Base-by-base conservation (phyloP, 2,113 vertebrate genomes). In the Cottus gobio region DNA sequence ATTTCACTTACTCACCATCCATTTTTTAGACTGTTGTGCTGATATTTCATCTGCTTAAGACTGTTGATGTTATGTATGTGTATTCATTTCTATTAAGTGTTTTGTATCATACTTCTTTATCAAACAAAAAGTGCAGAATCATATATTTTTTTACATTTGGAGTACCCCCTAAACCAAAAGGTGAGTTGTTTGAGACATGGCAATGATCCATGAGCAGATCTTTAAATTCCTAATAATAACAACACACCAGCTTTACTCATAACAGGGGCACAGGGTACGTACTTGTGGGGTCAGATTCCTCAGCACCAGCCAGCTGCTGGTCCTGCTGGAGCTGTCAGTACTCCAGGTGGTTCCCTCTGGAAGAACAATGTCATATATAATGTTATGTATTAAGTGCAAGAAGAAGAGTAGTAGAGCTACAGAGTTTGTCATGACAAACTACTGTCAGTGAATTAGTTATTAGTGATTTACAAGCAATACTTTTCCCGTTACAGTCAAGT, bases 211-310 rank as follows among this genome's bases (percentile, higher is more conserved):
- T 34, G 20, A 72, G 2, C 2, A 18, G 39, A 73, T 73, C 5
- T 39, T 31, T 39, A 4, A 68, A 34, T 46, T 66, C 6, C 8
- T 16, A 4, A 46, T 15, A 36, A 28, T 26, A 63, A 24, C 9
- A 60, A n/a, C n/a, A n/a, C 50, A 1, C 9, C 28, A 1, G 5
- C 18, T 75, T 16, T 63, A 34, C 31, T 36, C 0, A 63, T n/a
- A n/a, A n/a, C n/a, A n/a, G n/a, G n/a, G n/a, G 65, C 46, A 46
- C 5, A 7, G 48, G 26, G 20, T 4, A 81, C 85, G 0, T 93
- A 98, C 98, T 95, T 99, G 98, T 90, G 98, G 98, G 1, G 98
- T 99, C 90, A 99, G 97, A 92, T 99, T 99, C 81, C 98, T 96
- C 85, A 99, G 95, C 78, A 99, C 98, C 87, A 99, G 96, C 98